Conservation (phyloP, 2,113 vertebrate genomes). For the Plotosus lineatus region DNA sequence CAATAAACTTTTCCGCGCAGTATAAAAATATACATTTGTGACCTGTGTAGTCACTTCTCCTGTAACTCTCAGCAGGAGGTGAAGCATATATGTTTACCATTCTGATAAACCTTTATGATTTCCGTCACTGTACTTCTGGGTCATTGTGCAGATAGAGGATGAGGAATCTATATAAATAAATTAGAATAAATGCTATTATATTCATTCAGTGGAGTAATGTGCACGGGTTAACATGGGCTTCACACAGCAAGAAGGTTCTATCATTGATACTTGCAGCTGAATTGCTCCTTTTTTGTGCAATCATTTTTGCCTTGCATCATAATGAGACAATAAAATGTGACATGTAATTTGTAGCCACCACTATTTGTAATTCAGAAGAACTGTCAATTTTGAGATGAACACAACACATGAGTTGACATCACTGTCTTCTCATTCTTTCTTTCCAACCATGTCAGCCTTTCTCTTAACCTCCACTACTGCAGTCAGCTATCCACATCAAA, state of each 20-base stretch:
- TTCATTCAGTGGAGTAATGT: too few species aligned
- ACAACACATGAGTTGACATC: conserved; percentile 19
- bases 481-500: conserved; percentile 54
- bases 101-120: background rate
- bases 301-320: too few species aligned
- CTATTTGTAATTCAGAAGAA: conserved; percentile 33
- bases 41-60: too few species aligned
- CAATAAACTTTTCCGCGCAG: background rate
- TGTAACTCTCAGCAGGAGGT: too few species aligned
- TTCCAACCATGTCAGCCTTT: conserved; percentile 22
- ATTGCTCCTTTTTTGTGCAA: conserved; percentile 13
- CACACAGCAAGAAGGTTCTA: too few species aligned
- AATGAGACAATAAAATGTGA: conserved; percentile 35
- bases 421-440: conserved; percentile 48
- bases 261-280: background rate
- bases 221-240: too few species aligned
- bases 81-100: too few species aligned
- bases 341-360: conserved; percentile 41
- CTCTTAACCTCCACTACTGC: conserved; percentile 23
- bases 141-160: background rate
- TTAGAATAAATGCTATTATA: too few species aligned
- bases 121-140: background rate
- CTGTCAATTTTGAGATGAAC: conserved; percentile 31
- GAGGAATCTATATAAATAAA: too few species aligned
- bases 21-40: too few species aligned